Evolutionary conservation across 2,113 vertebrate genomes (phyloP), one percentile per base, ranked within the genome.

Genomic region (Dicaeum eximium): DNA sequence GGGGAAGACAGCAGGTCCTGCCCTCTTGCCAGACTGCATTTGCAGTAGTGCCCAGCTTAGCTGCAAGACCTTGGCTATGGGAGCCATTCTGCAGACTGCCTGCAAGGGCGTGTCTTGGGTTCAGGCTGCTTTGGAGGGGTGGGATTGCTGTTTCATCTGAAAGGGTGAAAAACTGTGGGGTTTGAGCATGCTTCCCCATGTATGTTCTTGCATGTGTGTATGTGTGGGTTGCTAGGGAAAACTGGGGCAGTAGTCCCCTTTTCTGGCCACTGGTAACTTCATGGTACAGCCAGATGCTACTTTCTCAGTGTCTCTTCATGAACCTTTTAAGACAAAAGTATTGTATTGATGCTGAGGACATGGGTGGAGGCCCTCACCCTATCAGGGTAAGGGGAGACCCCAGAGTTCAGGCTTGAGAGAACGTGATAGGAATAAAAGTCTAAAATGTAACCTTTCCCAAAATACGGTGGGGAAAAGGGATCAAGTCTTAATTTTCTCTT

Each of bases 401-500:
- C 33, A 54, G 51, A 73, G 40, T 38, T 93, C 67, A 95, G 40
- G 66, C 25, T 50, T 66, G 53, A 81, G 58, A 30, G 27, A 75
- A 48, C 22, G 22, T 45, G n/a, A 45, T 28, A 56, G n/a, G 15
- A 90, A 61, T 45, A n/a, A 51, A 85, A 81, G 50, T 28, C 37
- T 82, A 64, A 91, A 95, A 66, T 53, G 8, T 60, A 84, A 53
- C 25, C 42, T 90, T 38, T 79, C 48, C 71, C n/a, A 33, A 40
- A 84, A 87, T 44, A 64, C 0, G 10, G 24, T 53, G 57, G 79
- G 54, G 62, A 62, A 93, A 93, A 64, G 60, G 53, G 60, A 27
- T 93, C 42, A 70, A 80, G 86, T 97, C 95, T 95, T 95, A 94
- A 96, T 93, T 95, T 88, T 86, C 60, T 77, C 67, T 64, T 84